Conservation (phyloP, 2,888 invertebrate species). For the Silvanus unidentatus region DNA sequence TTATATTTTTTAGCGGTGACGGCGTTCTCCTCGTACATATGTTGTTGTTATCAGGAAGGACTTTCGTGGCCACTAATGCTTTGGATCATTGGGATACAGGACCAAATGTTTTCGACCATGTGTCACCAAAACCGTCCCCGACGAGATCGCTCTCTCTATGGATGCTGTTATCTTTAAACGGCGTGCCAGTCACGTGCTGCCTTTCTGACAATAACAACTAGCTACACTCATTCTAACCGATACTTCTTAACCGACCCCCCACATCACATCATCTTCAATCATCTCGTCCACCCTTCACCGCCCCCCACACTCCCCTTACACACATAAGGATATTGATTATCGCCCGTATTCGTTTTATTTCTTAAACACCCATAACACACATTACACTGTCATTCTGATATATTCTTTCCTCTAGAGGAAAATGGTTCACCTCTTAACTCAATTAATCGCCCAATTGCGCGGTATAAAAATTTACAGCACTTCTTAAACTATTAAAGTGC, state of each 20-base stretch:
- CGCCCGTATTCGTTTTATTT: neutral
- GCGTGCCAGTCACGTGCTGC: neutral
- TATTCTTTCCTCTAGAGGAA: too few species aligned
- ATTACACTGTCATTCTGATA: too few species aligned
- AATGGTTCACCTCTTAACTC: too few species aligned
- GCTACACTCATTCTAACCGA: neutral
- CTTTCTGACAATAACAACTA: slow-evolving; percentile 3
- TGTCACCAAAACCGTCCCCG: slow-evolving; percentile 1
- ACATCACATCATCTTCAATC: slow-evolving; percentile 3
- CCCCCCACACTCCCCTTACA: too few species aligned
- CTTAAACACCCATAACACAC: too few species aligned
- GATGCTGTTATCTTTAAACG: neutral
- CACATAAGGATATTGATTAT: slow-evolving; percentile 2
- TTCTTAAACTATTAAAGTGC: too few species aligned
- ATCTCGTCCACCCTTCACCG: neutral
- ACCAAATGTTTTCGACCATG: slow-evolving; percentile 2
- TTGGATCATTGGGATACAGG: slow-evolving; percentile 1
- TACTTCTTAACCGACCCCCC: neutral
- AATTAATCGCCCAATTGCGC: too few species aligned
- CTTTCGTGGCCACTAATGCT: slow-evolving; percentile 1
- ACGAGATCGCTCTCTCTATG: too few species aligned
- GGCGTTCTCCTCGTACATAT: neutral
- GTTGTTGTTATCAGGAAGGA: slow-evolving; percentile 1
- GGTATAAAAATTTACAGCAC: too few species aligned
- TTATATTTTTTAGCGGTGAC: too few species aligned